phyloP scores from a whole-genome alignment of 2,113 vertebrate genomes.

The Tor tambroides region DNA sequence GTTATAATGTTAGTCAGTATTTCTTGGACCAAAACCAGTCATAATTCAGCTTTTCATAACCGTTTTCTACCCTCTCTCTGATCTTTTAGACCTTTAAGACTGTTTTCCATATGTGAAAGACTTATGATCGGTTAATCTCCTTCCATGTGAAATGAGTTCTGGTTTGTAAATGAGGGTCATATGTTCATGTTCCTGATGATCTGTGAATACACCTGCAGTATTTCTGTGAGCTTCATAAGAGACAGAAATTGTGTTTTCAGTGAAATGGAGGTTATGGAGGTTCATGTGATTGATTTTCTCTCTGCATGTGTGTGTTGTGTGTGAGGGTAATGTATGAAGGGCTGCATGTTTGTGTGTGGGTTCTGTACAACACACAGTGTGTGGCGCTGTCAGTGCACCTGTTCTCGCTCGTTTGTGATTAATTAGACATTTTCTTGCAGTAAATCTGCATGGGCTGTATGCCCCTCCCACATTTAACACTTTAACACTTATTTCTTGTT shows the following conservation, averaged over 20 bases:
- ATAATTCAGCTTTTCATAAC: background rate
- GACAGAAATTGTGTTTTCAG: background rate
- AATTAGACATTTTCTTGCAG: background rate
- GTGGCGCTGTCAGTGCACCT: conserved; percentile 3
- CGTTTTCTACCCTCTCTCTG: background rate
- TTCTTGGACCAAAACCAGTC: background rate
- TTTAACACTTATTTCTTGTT: conserved; percentile 28
- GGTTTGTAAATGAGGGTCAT: background rate
- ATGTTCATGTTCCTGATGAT: background rate
- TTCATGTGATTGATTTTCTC: background rate
- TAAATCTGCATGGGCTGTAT: conserved; percentile 27
- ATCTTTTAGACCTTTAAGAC: background rate
- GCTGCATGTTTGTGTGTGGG: conserved; percentile 28
- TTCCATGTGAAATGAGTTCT: background rate
- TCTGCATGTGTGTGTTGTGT: conserved; percentile 16
- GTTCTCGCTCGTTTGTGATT: background rate
- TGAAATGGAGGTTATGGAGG: background rate
- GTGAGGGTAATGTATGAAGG: too few species aligned
- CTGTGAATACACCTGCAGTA: background rate
- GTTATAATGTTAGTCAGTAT: background rate
- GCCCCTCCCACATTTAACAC: background rate
- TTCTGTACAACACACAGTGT: background rate
- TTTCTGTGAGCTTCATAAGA: background rate
- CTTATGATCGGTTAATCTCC: background rate
- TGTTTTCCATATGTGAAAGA: background rate